A percentile compares a stretch with the other conserved stretches of the same genome.
phyloP scores from a whole-genome alignment of 1,140 invertebrate genomes.

The Lethrus apterus region DNA sequence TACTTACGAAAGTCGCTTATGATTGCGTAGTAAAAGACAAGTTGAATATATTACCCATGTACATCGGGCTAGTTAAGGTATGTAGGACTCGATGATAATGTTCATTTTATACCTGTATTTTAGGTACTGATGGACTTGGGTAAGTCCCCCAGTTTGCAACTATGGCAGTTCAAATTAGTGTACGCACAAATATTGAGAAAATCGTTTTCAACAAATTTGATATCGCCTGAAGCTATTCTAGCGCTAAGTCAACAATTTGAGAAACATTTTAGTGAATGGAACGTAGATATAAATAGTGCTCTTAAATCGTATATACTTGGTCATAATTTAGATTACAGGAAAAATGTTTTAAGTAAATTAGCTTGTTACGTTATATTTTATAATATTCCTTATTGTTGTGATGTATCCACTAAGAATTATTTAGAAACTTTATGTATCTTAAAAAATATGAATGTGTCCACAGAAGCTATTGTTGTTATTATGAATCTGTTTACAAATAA shows the following conservation, averaged over 20 bases:
- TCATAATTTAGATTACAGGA: constrained; percentile 32
- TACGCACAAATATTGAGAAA: constrained; percentile 42
- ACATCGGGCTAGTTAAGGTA: constrained; percentile 63
- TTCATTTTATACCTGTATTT: constrained; percentile 9
- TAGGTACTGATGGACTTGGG: constrained; percentile 35
- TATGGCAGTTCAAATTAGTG: constrained; percentile 62
- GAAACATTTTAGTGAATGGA: constrained; percentile 49
- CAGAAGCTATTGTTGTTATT: too few relatives aligned
- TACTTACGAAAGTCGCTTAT: constrained; percentile 69
- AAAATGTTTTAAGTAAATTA: constrained; percentile 41
- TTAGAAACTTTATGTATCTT: too few relatives aligned
- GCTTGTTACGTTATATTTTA: constrained; percentile 54
- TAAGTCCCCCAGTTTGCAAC: constrained; percentile 44
- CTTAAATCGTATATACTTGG: constrained; percentile 45
- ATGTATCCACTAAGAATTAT: too few relatives aligned
- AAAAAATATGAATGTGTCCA: too few relatives aligned
- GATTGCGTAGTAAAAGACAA: constrained; percentile 84
- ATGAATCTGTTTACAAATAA: too few relatives aligned
- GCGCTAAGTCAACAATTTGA: constrained; percentile 51
- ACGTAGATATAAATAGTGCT: constrained; percentile 40
- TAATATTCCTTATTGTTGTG: constrained; percentile 43
- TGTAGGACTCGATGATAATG: constrained; percentile 23
- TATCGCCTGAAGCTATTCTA: constrained; percentile 44
- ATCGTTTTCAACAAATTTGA: constrained; percentile 34
- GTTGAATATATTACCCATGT: constrained; percentile 67